Base-by-base conservation (phyloP, 2,113 vertebrate species). In the Myodes glareolus region DNA sequence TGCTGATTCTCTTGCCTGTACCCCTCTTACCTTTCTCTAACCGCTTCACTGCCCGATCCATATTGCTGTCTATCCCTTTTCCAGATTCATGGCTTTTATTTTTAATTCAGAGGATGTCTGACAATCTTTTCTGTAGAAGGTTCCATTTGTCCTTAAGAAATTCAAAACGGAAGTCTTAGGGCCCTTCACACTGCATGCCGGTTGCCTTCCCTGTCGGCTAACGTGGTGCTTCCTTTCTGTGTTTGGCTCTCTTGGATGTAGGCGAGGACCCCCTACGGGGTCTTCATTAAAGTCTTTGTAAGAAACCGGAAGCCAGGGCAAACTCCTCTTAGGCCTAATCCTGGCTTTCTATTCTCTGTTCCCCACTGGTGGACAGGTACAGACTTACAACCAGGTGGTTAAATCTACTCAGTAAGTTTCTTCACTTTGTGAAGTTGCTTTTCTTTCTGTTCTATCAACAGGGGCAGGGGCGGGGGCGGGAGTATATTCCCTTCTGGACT, bases 331-430 rank as follows among this genome's bases (percentile, higher is more conserved):
- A 29, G 31, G 33, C 7, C n/a, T 65, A 1, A 27, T 25, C 21
- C 14, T 85, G 55, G 81, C 19, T 92, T 90, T 88, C 29, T 7
- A 12, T 75, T 45, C 31, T 29, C 36, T 14, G 25, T 19, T 90
- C 16, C 75, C 91, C 72, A 47, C 13, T 55, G 45, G 73, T 52
- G 87, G 52, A 36, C 90, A 85, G 2, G 47, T 11, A 70, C 61
- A 14, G 42, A 95, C 50, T 50, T 63, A 12, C 25, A 80, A 55
- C 36, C 88, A 91, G 33, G 17, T 98, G 98, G 95, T 94, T 91
- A 94, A 97, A 97, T 96, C 91, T 85, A 92, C 96, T 98, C 97
- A 98, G 98, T 96, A 98, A 94, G 86, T 97, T 98, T 98, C 95
- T 98, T 97, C 93, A 97, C 87, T 96, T 97, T 93, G 5, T 58